Percentiles rank a stretch among this genome's conserved stretches.
phyloP scores from a whole-genome alignment of 2,797 vertebrate species.

The Trachops cirrhosus region DNA sequence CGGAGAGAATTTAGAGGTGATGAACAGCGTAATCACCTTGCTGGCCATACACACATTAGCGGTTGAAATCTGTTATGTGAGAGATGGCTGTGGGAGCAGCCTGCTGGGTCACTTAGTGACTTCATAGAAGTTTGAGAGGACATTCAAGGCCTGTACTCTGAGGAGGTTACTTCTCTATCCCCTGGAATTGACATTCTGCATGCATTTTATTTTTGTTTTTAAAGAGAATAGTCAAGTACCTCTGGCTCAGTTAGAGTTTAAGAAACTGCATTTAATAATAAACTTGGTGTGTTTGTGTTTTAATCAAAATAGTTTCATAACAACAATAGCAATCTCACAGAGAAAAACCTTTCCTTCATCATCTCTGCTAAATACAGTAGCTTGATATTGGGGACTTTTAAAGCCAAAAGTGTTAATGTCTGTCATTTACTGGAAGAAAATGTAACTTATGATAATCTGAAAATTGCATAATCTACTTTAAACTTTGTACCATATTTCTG shows the following conservation, averaged over 20 bases:
- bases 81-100: neutral
- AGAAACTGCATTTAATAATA: slow-evolving; percentile 26
- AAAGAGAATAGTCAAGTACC: neutral
- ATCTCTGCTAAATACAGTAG: neutral
- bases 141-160: neutral
- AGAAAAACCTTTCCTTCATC: neutral
- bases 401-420: neutral
- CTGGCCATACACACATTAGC: neutral
- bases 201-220: slow-evolving; percentile 42
- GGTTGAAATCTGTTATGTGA: neutral
- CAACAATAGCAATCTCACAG: neutral
- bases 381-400: slow-evolving; percentile 6
- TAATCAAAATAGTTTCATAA: slow-evolving; percentile 13
- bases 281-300: neutral
- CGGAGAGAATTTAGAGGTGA: neutral
- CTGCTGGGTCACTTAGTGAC: neutral
- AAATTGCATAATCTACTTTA: neutral
- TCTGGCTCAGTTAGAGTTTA: neutral
- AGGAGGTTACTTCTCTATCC: neutral
- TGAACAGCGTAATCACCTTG: neutral
- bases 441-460: neutral
- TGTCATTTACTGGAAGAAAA: slow-evolving; percentile 41
- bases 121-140: neutral
- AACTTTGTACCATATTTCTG: slow-evolving; percentile 8
- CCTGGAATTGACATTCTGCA: neutral